phyloP scores from a whole-genome alignment of 2,888 invertebrate species.

The Hoplodrina blanda region DNA sequence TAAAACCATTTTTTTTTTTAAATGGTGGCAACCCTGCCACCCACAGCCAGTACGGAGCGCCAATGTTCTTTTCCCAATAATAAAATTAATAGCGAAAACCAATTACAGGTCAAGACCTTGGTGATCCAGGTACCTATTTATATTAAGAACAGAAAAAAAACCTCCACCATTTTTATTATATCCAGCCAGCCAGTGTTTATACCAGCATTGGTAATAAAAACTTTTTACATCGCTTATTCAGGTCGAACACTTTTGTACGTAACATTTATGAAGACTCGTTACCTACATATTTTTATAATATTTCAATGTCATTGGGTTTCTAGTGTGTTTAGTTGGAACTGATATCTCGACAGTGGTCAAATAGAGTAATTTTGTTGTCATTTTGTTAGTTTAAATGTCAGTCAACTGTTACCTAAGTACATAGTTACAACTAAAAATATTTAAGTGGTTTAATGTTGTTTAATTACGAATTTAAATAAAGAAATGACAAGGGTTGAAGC shows the following conservation, averaged over 20 bases:
- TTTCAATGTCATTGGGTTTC: constrained; percentile 42
- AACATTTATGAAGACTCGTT: constrained; percentile 28
- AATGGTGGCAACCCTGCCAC: too few relatives aligned
- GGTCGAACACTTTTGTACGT: constrained; percentile 32
- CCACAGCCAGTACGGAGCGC: too few relatives aligned
- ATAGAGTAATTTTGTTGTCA: constrained; percentile 27
- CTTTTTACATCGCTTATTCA: constrained; percentile 40
- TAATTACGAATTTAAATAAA: neutral
- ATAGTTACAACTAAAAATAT: neutral
- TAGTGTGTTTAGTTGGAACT: constrained; percentile 18
- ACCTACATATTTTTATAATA: constrained; percentile 16
- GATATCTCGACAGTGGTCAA: constrained; percentile 23
- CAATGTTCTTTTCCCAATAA: too few relatives aligned
- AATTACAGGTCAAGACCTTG: constrained; percentile 9
- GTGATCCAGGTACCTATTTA: constrained; percentile 23
- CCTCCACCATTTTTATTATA: constrained; percentile 25
- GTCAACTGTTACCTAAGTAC: constrained; percentile 4
- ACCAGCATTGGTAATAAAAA: constrained; percentile 49
- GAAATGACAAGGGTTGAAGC: neutral
- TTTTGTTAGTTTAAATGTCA: constrained; percentile 25
- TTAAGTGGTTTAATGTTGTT: neutral
- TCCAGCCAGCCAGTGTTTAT: constrained; percentile 31
- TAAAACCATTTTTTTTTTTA: too few relatives aligned
- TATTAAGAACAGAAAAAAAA: constrained; percentile 20
- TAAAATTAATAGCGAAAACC: too few relatives aligned